phyloP scores from a whole-genome alignment of 2,797 vertebrate genomes.

The Oophaga sylvatica region DNA sequence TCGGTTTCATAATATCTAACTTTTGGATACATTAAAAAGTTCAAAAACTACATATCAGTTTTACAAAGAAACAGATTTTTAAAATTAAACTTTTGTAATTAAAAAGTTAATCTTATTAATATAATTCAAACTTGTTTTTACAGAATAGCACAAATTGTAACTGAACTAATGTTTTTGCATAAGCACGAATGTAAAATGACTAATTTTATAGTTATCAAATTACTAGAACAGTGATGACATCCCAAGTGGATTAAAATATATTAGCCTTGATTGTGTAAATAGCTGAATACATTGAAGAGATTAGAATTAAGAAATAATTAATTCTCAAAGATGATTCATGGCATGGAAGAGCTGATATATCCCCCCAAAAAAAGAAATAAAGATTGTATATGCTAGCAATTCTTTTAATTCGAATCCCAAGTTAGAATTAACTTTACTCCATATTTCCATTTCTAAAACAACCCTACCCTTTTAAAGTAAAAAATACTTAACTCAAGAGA shows the following conservation, averaged over 20 bases:
- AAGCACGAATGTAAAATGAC: slow-evolving; percentile 23
- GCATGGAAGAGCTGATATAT: not conserved
- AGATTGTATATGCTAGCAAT: not conserved
- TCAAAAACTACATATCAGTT: not conserved
- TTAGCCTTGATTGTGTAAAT: not conserved
- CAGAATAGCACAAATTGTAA: not conserved
- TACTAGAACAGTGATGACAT: not conserved
- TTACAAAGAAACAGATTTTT: not conserved
- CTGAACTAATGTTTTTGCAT: not conserved
- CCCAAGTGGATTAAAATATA: not conserved
- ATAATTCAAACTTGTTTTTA: not conserved
- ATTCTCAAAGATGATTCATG: not conserved
- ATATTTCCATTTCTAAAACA: too few species aligned
- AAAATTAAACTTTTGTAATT: not conserved
- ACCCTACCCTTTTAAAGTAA: too few species aligned
- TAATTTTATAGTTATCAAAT: slow-evolving; percentile 3
- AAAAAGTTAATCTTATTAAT: not conserved
- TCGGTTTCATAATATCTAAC: not conserved
- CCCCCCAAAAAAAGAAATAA: not conserved
- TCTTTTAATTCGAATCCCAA: not conserved
- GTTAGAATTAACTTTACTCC: too few species aligned
- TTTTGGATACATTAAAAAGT: not conserved
- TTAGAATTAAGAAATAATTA: not conserved
- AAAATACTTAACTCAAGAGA: too few species aligned
- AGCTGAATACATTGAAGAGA: not conserved